A percentile compares a stretch with the other conserved stretches of the same genome.
Conservation (phyloP, 2,113 vertebrate species). For the Pyrgilauda ruficollis region DNA sequence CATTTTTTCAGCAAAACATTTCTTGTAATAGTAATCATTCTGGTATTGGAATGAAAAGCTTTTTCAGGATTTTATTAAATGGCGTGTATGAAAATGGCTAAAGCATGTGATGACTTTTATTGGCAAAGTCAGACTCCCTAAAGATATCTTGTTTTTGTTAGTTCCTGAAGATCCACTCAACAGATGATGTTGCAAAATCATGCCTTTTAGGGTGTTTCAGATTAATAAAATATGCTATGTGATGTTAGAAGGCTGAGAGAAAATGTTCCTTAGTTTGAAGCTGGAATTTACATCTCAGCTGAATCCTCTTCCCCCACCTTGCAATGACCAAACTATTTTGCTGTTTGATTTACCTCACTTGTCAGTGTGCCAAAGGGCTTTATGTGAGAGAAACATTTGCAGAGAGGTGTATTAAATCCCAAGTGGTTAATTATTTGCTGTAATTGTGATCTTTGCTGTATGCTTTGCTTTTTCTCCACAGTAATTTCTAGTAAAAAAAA, state of each 20-base stretch:
- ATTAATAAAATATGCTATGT: neutral
- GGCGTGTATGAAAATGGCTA: neutral
- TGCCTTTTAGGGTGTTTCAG: neutral
- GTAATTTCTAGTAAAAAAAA: neutral
- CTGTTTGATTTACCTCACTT: neutral
- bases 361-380: neutral
- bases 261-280: neutral
- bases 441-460: neutral
- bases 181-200: neutral
- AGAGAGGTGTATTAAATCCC: neutral
- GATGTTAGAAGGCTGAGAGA: neutral
- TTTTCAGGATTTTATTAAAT: neutral
- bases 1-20: neutral
- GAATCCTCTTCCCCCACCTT: neutral
- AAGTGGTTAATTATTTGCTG: neutral
- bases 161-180: neutral
- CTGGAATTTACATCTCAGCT: neutral
- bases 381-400: neutral
- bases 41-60: neutral
- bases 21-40: neutral
- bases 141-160: neutral
- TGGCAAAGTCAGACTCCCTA: neutral
- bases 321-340: neutral
- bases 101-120: neutral
- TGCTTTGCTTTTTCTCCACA: neutral